Evolutionary conservation across 2,888 invertebrate species (phyloP), one percentile per base, ranked within the genome.

Genomic region (Troides helena): DNA sequence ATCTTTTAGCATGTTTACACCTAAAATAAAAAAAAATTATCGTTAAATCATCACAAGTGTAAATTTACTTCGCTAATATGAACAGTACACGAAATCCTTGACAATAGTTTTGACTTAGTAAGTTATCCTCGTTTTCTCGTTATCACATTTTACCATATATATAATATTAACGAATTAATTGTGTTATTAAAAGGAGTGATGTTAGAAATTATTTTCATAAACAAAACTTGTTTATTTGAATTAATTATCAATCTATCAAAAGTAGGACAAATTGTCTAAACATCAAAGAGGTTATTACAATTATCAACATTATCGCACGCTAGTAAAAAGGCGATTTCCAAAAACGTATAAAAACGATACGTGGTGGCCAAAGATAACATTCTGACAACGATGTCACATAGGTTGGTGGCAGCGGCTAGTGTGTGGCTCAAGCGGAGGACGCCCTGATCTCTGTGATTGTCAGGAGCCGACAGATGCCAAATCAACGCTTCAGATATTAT

Each of bases 1-100:
- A 70, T 86, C 85, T 63, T 83, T 82, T 76, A 90, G 80, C 82
- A 92, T 81, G 62, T 80, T 78, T 57, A 88, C 75, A 77, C 91
- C 92, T 92, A 80, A 18, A 76, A 78, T 30, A 50, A 18, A 50
- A 12, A 18, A 5, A 50, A 18, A 21, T 21, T 18, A 5, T 50
- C 18, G 17, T 50, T 50, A 50, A 50, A 50, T 50, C 18, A 14
- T 14, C 50, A 18, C 17, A 50, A 18, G 50, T 50, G 10, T 50
- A 50, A 14, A 18, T 10, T 43, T 43, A 43, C 8, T 8, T 43
- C 43, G 2, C 5, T 1, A 43, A 43, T 43, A 43, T 8, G 1
- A 43, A 8, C 8, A 43, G 43, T 43, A 10, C 12, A 10, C 43
- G 30, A 30, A 30, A 30, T 30, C 5, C 30, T 30, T 30, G 30